phyloP scores from a whole-genome alignment of 2,888 invertebrate genomes.

The Erannis defoliaria region DNA sequence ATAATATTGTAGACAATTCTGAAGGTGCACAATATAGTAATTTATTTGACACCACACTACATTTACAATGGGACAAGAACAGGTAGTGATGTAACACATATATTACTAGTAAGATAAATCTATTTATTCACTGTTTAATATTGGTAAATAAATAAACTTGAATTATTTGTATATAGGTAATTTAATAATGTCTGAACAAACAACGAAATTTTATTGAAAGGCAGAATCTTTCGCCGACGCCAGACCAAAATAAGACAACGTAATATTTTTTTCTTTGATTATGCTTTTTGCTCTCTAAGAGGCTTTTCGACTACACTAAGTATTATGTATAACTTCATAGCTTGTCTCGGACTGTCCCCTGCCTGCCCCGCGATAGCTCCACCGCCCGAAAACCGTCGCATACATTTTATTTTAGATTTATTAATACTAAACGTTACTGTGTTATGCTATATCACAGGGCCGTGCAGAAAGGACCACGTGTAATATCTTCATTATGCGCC shows the following conservation, averaged over 20 bases:
- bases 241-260: no score
- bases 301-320: no score
- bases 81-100: conserved; percentile 1
- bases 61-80: neutral
- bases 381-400: neutral
- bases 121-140: no score
- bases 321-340: neutral
- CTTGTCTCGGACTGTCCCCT: neutral
- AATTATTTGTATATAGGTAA: no score
- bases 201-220: no score
- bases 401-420: neutral
- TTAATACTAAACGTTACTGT: neutral
- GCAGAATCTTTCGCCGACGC: no score
- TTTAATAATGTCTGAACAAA: no score
- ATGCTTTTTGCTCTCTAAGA: no score
- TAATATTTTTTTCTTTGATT: no score
- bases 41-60: conserved; percentile 7
- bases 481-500: conserved; percentile 23
- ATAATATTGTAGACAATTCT: conserved; percentile 25
- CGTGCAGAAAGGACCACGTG: neutral
- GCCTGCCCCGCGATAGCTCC: neutral
- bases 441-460: neutral
- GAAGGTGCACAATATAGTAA: conserved; percentile 28
- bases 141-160: no score
- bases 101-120: no score